Base-by-base conservation (phyloP, 2,113 vertebrate species). In the Erpornis zantholeuca region DNA sequence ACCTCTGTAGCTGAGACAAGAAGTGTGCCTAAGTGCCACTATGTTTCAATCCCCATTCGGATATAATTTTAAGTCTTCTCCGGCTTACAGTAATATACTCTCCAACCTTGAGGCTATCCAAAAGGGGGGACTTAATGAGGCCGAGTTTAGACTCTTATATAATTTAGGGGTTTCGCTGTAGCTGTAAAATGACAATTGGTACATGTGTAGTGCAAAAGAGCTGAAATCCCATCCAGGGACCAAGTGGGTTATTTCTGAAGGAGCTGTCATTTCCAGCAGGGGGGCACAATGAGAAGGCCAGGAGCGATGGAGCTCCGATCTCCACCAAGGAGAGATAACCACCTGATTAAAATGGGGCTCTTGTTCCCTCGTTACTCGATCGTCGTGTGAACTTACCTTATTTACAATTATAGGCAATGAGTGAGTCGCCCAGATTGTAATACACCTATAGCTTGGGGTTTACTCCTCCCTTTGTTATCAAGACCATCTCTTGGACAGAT, bases 321-420 rank as follows among this genome's bases (percentile, higher is more conserved):
- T 98, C 98, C 97, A 97, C 97, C 97, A 98, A 98, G 98, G 97
- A 98, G 97, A 99, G 98, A 99, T 98, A 98, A 98, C 98, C 98
- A 98, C 98, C 98, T 98, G 98, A 98, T 98, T 98, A 98, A 98
- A 99, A 99, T 98, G 98, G 97, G 97, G 97, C 97, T 98, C 98
- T 99, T 99, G 98, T 99, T 99, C 98, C 98, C 97, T 87, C 70
- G 98, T 98, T 96, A 99, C 98, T 96, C 94, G 98, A 98, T 99
- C 98, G 92, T 98, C 98, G 98, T 99, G 98, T 99, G 99, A 99
- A 99, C 98, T 98, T 97, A 97, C 97, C 98, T 98, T 98, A 98
- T 98, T 98, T 98, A 98, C 97, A 98, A 98, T 98, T 97, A 98
- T 95, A 98, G 98, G 97, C 97, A 98, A 96, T 94, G 97, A 98